These are phyloP conservation scores for Eubucco bourcierii DNA, from an alignment of 2,113 vertebrate species.

Conservation along the genomic window DNA sequence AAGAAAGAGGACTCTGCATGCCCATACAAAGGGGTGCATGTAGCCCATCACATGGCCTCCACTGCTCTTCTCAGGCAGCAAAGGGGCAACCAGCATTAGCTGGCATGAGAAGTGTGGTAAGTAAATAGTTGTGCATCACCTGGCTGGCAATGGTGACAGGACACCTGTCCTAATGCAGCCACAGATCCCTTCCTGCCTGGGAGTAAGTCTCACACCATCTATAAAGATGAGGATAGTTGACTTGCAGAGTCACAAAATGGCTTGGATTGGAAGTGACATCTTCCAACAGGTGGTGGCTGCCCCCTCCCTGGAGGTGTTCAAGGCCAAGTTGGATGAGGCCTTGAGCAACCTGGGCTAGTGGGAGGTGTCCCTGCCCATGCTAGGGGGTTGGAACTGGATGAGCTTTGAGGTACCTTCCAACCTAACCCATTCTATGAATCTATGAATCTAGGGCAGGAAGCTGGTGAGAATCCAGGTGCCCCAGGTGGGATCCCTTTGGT, in stretches of 20 bases:
- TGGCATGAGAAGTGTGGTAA: not conserved
- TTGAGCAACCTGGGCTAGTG: no score
- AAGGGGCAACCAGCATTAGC: not conserved
- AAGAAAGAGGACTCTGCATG: not conserved
- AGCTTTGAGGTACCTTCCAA: not conserved
- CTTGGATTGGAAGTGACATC: no score
- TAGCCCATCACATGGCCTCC: not conserved
- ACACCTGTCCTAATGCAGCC: not conserved
- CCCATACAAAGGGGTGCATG: not conserved
- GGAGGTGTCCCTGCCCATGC: no score
- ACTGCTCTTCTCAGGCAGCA: not conserved
- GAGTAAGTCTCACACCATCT: not conserved
- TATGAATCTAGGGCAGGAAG: not conserved
- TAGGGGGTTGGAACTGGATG: no score
- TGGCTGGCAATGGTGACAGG: rapidly evolving
- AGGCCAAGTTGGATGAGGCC: no score
- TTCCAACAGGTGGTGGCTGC: no score
- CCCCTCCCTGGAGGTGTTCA: no score
- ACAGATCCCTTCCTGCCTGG: not conserved
- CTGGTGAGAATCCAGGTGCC: not conserved
- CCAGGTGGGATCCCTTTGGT: rapidly evolving
- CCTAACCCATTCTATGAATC: not conserved
- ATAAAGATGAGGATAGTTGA: not conserved
- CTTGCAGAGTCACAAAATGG: not conserved
- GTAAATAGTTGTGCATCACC: not conserved